Conservation (phyloP, 2,888 invertebrate genomes). For the Clanis bilineata region DNA sequence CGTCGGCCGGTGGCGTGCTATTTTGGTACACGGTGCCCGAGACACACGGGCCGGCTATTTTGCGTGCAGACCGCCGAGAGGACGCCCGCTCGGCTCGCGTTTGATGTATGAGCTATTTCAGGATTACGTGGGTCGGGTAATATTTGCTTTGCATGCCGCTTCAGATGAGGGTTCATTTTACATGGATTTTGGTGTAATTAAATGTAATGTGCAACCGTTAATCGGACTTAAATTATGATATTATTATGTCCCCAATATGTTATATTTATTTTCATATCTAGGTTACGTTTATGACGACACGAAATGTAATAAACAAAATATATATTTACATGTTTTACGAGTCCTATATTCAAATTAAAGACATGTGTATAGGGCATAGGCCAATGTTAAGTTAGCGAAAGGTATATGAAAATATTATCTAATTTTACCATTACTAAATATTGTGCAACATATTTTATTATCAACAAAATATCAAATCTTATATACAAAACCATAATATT, state of each 20-base stretch:
- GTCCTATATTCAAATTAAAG: background rate
- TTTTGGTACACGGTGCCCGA: constrained; percentile 53
- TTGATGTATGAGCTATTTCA: constrained; percentile 21
- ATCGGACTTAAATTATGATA: background rate
- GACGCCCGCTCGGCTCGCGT: constrained; percentile 28
- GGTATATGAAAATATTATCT: background rate
- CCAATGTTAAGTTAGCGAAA: background rate
- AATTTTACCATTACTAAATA: too few relatives aligned
- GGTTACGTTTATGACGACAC: background rate
- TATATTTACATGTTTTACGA: background rate
- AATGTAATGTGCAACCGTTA: background rate
- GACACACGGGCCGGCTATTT: constrained; percentile 53
- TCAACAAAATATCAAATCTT: too few relatives aligned
- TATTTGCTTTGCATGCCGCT: constrained; percentile 37
- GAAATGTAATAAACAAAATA: background rate
- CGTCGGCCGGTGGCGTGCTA: constrained; percentile 55
- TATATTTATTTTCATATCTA: constrained; percentile 1
- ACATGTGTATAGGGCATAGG: background rate
- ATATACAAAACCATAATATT: too few relatives aligned
- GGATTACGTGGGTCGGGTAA: constrained; percentile 22
- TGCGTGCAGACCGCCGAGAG: constrained; percentile 42
- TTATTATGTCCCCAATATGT: background rate
- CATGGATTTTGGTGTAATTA: constrained; percentile 1
- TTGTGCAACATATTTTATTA: too few relatives aligned
- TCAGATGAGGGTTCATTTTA: constrained; percentile 15